These are phyloP conservation scores for Drosophila elegans DNA, from an alignment of 1,140 invertebrate genomes.

Conservation along the genomic window DNA sequence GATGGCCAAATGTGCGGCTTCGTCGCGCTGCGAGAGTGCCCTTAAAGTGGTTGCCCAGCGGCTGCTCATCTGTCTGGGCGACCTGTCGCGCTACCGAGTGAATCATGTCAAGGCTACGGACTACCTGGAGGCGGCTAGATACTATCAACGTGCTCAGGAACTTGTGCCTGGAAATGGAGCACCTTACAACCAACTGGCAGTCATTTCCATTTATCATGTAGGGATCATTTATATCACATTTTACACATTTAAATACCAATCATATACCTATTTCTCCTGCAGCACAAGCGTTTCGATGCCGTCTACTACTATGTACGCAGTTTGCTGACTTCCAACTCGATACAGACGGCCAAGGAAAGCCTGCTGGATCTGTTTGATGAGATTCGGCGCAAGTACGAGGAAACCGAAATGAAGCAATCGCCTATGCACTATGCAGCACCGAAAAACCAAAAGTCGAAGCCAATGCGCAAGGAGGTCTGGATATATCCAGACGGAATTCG, in stretches of 20 bases:
- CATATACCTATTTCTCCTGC: slow-evolving; percentile 57
- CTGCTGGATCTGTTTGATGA: slow-evolving; percentile 96
- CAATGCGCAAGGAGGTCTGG: slow-evolving; percentile 91
- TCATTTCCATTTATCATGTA: slow-evolving; percentile 95
- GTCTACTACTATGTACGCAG: slow-evolving; percentile 98
- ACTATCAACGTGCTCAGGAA: slow-evolving; percentile 96
- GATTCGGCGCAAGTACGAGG: slow-evolving; percentile 95
- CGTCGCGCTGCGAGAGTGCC: slow-evolving; percentile 86
- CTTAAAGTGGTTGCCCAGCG: slow-evolving; percentile 93
- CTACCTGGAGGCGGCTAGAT: slow-evolving; percentile 93
- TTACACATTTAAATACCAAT: background rate
- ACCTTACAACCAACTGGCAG: slow-evolving; percentile 97
- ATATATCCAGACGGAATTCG: slow-evolving; percentile 91
- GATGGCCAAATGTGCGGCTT: slow-evolving; percentile 84
- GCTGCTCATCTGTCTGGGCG: slow-evolving; percentile 94
- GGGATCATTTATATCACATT: slow-evolving; percentile 81
- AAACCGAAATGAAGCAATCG: slow-evolving; percentile 89
- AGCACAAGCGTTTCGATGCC: slow-evolving; percentile 97
- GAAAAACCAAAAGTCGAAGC: slow-evolving; percentile 52
- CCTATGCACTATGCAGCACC: slow-evolving; percentile 47
- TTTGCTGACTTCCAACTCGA: slow-evolving; percentile 96
- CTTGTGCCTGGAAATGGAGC: slow-evolving; percentile 97
- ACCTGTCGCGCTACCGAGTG: slow-evolving; percentile 95
- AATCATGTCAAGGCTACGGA: slow-evolving; percentile 93
- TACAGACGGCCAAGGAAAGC: slow-evolving; percentile 94